Evolutionary conservation across 2,113 vertebrate genomes (phyloP), one percentile per base, ranked within the genome.

Genomic region (Anser brachyrhynchus): DNA sequence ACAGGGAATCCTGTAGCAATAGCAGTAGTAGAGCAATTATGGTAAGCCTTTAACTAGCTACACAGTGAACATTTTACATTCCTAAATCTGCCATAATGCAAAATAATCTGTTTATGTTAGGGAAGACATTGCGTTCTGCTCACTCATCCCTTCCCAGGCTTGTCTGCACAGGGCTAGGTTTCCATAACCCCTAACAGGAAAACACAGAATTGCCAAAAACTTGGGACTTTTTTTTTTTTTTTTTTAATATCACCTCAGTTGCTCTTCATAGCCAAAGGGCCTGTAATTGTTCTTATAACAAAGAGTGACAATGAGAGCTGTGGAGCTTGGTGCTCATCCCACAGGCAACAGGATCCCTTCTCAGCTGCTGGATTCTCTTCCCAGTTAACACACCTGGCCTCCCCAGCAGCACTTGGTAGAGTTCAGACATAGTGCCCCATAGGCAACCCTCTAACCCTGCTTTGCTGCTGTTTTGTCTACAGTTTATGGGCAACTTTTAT

Each of bases 81-180:
- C 87, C 89, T 92, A 92, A 91, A 93, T 89, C 89, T 96, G 51
- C 81, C 78, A 80, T 93, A 95, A 93, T 95, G 84, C 81, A 97
- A 70, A 97, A 94, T 91, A 96, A 95, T 95, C 96, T 96, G 95
- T 96, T 94, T 93, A 96, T 91, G 93, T 97, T 95, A 96, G 94
- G 72, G 80, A 92, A 93, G 90, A 87, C 87, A 93, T 95, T 96
- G 84, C 84, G 91, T 97, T 95, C 91, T 95, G 89, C 84, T 94
- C 94, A 85, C 87, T 94, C 96, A 94, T 95, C 81, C 46, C 84
- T 94, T 89, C 77, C 51, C 55, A 92, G 87, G 69, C 93, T 96
- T 96, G 94, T 96, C 92, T 89, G 87, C 89, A 93, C 95, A 94
- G 78, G 77, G 57, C 81, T 94, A 43, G 66, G 31, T 92, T 92